A percentile compares a stretch with the other conserved stretches of the same genome.
Conservation (phyloP, 2,113 vertebrate genomes). For the Lutjanus erythropterus region DNA sequence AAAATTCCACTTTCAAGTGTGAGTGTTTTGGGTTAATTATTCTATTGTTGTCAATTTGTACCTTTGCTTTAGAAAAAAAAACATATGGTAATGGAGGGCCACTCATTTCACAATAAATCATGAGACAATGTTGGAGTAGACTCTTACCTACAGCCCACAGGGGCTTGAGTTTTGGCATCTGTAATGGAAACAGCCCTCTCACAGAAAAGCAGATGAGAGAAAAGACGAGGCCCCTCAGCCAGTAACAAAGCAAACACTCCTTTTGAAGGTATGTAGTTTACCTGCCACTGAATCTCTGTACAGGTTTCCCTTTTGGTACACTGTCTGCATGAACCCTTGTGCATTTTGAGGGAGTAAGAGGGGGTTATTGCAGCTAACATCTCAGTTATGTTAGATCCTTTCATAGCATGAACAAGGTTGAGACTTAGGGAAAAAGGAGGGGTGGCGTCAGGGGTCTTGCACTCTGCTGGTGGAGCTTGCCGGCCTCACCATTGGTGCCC, state of each 20-base stretch:
- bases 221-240: conserved; percentile 54
- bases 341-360: conserved; percentile 57
- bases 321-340: conserved; percentile 79
- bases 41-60: conserved; percentile 19
- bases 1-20: conserved; percentile 44
- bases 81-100: conserved; percentile 10
- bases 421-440: conserved; percentile 22
- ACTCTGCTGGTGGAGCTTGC: conserved; percentile 88
- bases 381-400: conserved; percentile 87
- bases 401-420: conserved; percentile 86
- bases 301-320: conserved; percentile 52
- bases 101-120: conserved; percentile 60
- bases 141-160: conserved; percentile 66
- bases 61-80: conserved; percentile 19
- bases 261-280: conserved; percentile 57
- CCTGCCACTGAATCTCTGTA: conserved; percentile 40
- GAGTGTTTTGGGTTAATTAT: background rate
- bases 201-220: conserved; percentile 73
- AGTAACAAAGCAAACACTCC: conserved; percentile 69
- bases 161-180: conserved; percentile 66
- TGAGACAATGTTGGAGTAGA: conserved; percentile 46
- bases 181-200: conserved; percentile 66
- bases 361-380: conserved; percentile 80
- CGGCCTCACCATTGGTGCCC: conserved; percentile 88
- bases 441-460: conserved; percentile 88